These are phyloP conservation scores for Lacerta viridis DNA, from an alignment of 2,797 vertebrate genomes.

Conservation along the genomic window DNA sequence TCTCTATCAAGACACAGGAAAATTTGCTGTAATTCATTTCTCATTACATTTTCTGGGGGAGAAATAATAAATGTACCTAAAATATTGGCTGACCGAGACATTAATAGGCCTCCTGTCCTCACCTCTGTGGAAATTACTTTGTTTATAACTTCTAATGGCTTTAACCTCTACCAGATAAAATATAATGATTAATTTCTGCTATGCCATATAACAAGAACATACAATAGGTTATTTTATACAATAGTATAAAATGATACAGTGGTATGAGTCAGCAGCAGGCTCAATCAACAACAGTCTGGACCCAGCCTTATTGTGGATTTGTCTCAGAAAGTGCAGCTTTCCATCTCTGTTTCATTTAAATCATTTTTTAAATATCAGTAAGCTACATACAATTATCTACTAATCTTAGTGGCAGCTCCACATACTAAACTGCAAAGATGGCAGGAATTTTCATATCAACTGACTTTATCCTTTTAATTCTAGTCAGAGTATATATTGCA, in stretches of 20 bases:
- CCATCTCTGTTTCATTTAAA: slow-evolving; percentile 34
- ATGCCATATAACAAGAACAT: not conserved
- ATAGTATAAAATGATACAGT: slow-evolving; percentile 20
- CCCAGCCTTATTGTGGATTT: slow-evolving; percentile 16
- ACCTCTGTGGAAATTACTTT: not conserved
- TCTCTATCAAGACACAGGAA: slow-evolving; percentile 1
- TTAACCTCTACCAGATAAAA: slow-evolving; percentile 13
- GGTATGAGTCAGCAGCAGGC: slow-evolving; percentile 11
- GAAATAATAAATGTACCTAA: slow-evolving; percentile 21
- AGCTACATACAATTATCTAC: not conserved
- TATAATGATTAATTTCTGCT: not conserved
- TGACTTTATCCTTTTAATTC: not conserved
- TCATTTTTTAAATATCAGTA: not conserved
- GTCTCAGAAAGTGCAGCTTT: slow-evolving; percentile 22
- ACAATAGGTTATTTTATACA: slow-evolving; percentile 16
- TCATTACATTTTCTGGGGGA: not conserved
- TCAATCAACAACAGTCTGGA: not conserved
- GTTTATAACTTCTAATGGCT: not conserved
- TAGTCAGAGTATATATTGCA: not conserved
- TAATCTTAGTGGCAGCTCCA: slow-evolving; percentile 2
- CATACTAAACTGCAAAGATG: not conserved
- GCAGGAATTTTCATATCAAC: slow-evolving; percentile 15
- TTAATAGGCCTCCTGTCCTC: not conserved
- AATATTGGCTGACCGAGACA: slow-evolving; percentile 6
- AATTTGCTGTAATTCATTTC: slow-evolving; percentile 18